These are phyloP conservation scores for Trichomycterus rosablanca DNA, from an alignment of 2,113 vertebrate genomes.

Conservation along the genomic window DNA sequence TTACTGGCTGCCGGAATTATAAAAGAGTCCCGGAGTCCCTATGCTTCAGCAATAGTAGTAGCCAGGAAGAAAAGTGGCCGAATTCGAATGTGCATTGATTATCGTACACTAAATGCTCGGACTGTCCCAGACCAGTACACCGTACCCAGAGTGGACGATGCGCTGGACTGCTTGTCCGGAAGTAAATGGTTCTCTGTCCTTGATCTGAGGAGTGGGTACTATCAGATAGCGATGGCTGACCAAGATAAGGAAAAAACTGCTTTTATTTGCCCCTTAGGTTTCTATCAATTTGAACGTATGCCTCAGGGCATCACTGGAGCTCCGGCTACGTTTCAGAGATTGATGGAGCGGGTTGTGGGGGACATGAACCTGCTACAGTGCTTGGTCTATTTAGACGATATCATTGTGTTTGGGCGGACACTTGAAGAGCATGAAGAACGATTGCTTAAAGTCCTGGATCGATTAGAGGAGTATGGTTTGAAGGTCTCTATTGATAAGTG, in stretches of 20 bases:
- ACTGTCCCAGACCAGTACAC: conserved; percentile 4
- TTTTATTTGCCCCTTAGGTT: neutral
- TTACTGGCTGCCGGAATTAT: neutral
- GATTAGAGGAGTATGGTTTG: neutral
- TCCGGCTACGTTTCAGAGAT: neutral
- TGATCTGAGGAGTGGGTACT: neutral
- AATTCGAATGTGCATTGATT: neutral
- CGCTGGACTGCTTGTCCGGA: neutral
- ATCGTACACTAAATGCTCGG: conserved; percentile 44
- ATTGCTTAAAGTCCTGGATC: neutral
- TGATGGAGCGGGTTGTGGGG: neutral
- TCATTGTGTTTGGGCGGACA: neutral
- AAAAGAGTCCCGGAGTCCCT: neutral
- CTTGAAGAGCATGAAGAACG: neutral
- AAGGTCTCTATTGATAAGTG: neutral
- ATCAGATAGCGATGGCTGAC: neutral
- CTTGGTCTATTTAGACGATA: neutral
- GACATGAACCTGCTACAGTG: neutral
- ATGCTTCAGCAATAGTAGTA: neutral
- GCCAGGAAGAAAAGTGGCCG: neutral
- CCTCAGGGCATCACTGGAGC: neutral
- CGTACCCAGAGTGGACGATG: neutral
- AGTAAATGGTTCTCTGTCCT: neutral
- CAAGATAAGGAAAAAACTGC: neutral
- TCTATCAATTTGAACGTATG: neutral